Conservation (phyloP, 2,888 invertebrate species). For the Alloscopus bannaensis region DNA sequence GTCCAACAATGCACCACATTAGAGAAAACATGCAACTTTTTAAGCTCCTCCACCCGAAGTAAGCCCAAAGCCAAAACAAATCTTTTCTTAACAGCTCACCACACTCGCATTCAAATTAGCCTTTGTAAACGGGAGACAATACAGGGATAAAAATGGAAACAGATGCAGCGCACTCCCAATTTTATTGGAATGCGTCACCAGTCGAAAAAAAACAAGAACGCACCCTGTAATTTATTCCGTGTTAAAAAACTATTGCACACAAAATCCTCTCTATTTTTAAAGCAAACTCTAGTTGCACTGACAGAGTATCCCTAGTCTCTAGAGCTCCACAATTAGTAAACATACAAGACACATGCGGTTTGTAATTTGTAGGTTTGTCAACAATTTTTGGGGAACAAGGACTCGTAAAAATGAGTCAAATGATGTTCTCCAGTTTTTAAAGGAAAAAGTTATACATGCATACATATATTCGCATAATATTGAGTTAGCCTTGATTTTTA, state of each 20-base stretch:
- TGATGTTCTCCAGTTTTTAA: too few relatives aligned
- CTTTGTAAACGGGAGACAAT: neutral
- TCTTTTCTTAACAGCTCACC: neutral
- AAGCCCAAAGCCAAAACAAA: slow-evolving; percentile 5
- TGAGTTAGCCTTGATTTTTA: too few relatives aligned
- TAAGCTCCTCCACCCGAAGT: neutral
- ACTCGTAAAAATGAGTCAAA: neutral
- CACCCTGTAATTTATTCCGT: slow-evolving; percentile 19
- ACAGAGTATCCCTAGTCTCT: too few relatives aligned
- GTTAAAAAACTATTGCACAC: slow-evolving; percentile 19
- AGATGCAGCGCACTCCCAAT: slow-evolving; percentile 23
- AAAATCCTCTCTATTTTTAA: too few relatives aligned
- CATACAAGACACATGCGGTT: too few relatives aligned
- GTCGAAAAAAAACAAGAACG: slow-evolving; percentile 1
- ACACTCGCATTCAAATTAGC: slow-evolving; percentile 22
- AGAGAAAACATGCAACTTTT: slow-evolving; percentile 25
- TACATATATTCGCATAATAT: too few relatives aligned
- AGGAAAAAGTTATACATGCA: too few relatives aligned
- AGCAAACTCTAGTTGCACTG: too few relatives aligned
- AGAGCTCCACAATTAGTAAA: too few relatives aligned
- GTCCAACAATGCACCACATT: too few relatives aligned
- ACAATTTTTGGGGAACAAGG: slow-evolving; percentile 19
- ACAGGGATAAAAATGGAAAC: slow-evolving; percentile 23
- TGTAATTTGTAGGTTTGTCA: slow-evolving; percentile 43
- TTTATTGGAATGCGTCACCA: slow-evolving; percentile 12